Evolutionary conservation across 2,113 vertebrate genomes (phyloP).

Genomic region (Cephalophus harveyi): DNA sequence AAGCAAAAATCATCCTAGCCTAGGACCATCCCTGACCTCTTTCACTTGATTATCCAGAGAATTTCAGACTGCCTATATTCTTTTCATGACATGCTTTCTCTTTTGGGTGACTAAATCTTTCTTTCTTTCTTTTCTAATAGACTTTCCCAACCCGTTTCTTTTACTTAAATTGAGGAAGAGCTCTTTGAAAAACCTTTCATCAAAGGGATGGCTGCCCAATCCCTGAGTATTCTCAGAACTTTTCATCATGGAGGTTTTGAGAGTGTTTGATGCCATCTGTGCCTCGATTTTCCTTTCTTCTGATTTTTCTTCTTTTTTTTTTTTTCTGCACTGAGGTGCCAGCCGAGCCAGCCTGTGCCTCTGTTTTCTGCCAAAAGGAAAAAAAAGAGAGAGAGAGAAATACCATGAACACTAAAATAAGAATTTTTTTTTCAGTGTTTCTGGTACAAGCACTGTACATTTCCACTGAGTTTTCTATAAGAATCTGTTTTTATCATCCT

Average conservation of each 20-base stretch:
- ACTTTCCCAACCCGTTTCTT: background rate
- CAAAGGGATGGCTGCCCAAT: constrained; percentile 6
- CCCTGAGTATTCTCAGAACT: constrained; percentile 36
- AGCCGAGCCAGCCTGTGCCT: constrained; percentile 71
- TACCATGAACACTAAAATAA: constrained; percentile 65
- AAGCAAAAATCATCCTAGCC: background rate
- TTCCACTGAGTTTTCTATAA: constrained; percentile 49
- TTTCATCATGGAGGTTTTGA: constrained; percentile 55
- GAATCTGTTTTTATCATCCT: constrained; percentile 30
- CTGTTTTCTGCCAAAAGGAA: constrained; percentile 60
- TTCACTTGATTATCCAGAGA: background rate
- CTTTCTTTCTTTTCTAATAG: background rate
- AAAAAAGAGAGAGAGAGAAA: constrained; percentile 54
- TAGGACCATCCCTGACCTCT: background rate
- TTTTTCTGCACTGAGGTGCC: constrained; percentile 60
- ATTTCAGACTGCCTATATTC: background rate
- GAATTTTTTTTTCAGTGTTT: constrained; percentile 55
- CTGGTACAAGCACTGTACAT: constrained; percentile 51
- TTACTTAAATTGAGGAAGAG: background rate
- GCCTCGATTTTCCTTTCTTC: constrained; percentile 71
- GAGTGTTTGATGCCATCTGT: constrained; percentile 66
- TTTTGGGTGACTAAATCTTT: background rate
- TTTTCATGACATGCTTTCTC: background rate
- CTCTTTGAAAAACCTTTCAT: constrained; percentile 44
- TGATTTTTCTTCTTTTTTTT: constrained; percentile 28